Evolutionary conservation across 1,140 invertebrate species (phyloP).

Genomic region (Drosophila malerkotliana): DNA sequence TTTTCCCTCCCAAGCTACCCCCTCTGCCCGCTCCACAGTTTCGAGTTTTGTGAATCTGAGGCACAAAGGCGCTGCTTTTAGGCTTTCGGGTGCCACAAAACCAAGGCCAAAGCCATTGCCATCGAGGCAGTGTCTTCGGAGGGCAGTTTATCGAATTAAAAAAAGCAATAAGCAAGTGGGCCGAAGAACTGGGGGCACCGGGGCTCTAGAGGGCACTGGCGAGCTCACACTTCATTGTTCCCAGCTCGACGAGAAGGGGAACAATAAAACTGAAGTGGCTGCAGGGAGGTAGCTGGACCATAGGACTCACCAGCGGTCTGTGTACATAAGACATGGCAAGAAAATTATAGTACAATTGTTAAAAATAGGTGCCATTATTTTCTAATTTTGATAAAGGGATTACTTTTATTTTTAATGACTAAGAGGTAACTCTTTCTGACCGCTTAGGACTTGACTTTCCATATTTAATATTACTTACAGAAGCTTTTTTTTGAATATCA

Average conservation of each 20-base stretch:
- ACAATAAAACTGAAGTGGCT: conserved; percentile 77
- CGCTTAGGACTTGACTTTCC: too few species aligned
- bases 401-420: too few species aligned
- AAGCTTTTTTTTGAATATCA: too few species aligned
- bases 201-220: conserved; percentile 2
- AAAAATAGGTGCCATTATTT: too few species aligned
- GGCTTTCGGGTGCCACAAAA: conserved; percentile 57
- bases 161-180: conserved; percentile 53
- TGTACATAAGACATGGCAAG: conserved; percentile 2
- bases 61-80: conserved; percentile 73
- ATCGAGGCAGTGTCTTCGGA: conserved; percentile 58
- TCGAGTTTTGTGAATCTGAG: conserved; percentile 10
- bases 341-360: background rate
- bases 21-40: background rate
- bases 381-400: too few species aligned
- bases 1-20: background rate
- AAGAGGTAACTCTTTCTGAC: too few species aligned
- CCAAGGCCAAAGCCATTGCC: conserved; percentile 60
- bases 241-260: conserved; percentile 29
- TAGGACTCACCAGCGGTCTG: conserved; percentile 21
- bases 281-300: conserved; percentile 25
- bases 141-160: conserved; percentile 81
- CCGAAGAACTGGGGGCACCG: background rate
- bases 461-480: too few species aligned
- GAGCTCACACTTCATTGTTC: conserved; percentile 72